These are phyloP conservation scores for Girardinichthys multiradiatus DNA, from an alignment of 2,113 vertebrate species.

Conservation along the genomic window DNA sequence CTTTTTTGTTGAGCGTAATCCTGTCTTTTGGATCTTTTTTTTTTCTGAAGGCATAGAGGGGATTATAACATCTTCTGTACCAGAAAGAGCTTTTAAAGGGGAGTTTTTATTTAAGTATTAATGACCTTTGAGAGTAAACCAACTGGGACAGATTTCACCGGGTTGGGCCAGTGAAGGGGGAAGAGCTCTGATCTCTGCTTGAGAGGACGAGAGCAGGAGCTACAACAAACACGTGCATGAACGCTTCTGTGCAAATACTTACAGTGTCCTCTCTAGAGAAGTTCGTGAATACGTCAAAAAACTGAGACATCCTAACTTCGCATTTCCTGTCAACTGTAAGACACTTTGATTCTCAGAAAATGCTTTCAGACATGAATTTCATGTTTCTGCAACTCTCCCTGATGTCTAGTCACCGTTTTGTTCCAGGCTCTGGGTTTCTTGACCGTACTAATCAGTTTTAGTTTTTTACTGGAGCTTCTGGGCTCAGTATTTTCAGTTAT, in stretches of 20 bases:
- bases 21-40: conserved; percentile 18
- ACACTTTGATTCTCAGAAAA: conserved; percentile 43
- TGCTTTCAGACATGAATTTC: conserved; percentile 30
- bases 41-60: conserved; percentile 9
- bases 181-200: conserved; percentile 65
- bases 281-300: conserved; percentile 48
- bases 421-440: neutral
- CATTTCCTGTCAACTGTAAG: conserved; percentile 16
- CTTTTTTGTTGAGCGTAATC: conserved; percentile 22
- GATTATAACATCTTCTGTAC: conserved; percentile 58
- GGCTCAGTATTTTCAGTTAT: too few relatives aligned
- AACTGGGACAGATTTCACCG: conserved; percentile 70
- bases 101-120: conserved; percentile 73
- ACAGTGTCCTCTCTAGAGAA: conserved; percentile 40
- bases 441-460: too few relatives aligned
- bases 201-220: conserved; percentile 42
- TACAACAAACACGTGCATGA: conserved; percentile 21
- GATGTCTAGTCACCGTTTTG: neutral
- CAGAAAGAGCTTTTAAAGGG: conserved; percentile 73
- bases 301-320: conserved; percentile 22
- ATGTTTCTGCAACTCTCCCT: neutral
- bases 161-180: conserved; percentile 57
- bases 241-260: conserved; percentile 5
- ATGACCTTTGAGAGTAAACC: conserved; percentile 62
- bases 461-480: too few relatives aligned